Percentiles rank a stretch among this genome's conserved stretches.
These are phyloP conservation scores for Oreamnos americanus DNA, from an alignment of 2,113 vertebrate species.

Conservation along the genomic window DNA sequence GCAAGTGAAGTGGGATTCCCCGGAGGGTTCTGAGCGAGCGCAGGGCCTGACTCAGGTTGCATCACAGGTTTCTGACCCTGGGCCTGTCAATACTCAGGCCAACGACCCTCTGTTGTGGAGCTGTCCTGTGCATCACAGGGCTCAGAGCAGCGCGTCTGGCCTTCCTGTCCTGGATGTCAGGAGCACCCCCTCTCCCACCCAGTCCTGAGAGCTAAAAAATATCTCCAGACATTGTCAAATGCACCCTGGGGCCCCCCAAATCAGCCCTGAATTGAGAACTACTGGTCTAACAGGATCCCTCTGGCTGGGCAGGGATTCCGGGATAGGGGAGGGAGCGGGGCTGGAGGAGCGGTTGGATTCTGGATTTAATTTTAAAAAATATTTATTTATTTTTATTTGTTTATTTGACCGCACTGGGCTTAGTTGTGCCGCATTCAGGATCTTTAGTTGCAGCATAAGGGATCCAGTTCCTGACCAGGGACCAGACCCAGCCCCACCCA, in stretches of 20 bases:
- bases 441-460: not conserved
- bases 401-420: not conserved
- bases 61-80: not conserved
- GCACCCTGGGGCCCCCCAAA: not conserved
- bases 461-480: not conserved
- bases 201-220: not conserved
- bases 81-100: fast-evolving
- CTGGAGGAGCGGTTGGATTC: not conserved
- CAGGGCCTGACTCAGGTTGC: not conserved
- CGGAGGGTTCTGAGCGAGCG: not conserved
- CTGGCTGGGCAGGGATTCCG: not conserved
- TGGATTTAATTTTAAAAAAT: not conserved
- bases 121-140: not conserved
- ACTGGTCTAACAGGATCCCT: not conserved
- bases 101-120: fast-evolving
- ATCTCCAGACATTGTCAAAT: not conserved
- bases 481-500: not conserved
- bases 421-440: not conserved
- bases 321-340: not conserved
- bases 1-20: not conserved
- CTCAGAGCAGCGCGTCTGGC: not conserved
- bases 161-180: not conserved
- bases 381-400: not conserved
- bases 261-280: not conserved
- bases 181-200: not conserved